Percentiles rank a stretch among this genome's conserved stretches.
Conservation (phyloP, 2,113 vertebrate genomes). For the Cottus gobio region DNA sequence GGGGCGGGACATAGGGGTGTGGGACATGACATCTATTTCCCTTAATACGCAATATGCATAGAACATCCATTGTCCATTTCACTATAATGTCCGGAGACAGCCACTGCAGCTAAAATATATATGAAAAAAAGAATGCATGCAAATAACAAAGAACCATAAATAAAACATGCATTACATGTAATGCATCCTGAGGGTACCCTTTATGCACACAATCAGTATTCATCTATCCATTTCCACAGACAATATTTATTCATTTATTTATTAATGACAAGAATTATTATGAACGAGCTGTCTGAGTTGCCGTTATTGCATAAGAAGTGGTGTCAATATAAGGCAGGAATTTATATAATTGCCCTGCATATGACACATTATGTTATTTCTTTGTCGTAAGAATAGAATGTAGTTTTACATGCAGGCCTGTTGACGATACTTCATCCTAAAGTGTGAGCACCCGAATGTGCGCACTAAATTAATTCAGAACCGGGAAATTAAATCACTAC, state of each 20-base stretch:
- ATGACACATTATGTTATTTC: not conserved
- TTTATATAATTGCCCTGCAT: not conserved
- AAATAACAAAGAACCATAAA: not conserved
- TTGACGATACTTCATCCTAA: not conserved
- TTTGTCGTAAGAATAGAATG: not conserved
- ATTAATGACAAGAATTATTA: not conserved
- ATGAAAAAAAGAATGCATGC: not conserved
- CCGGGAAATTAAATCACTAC: not conserved
- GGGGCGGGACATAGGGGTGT: not conserved
- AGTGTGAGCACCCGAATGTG: not conserved
- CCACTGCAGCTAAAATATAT: not conserved
- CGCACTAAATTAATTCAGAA: not conserved
- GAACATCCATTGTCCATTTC: not conserved
- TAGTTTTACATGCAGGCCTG: not conserved
- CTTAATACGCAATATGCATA: constrained; percentile 1
- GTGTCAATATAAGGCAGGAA: not conserved
- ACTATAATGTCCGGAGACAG: not conserved
- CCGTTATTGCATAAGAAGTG: not conserved
- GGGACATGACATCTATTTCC: not conserved
- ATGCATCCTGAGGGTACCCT: not conserved
- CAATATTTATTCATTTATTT: not conserved
- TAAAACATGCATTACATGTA: not conserved
- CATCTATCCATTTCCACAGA: not conserved
- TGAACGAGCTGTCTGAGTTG: not conserved
- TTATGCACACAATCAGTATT: not conserved